These are phyloP conservation scores for Ormia ochracea DNA, from an alignment of 2,888 invertebrate species.

Conservation along the genomic window DNA sequence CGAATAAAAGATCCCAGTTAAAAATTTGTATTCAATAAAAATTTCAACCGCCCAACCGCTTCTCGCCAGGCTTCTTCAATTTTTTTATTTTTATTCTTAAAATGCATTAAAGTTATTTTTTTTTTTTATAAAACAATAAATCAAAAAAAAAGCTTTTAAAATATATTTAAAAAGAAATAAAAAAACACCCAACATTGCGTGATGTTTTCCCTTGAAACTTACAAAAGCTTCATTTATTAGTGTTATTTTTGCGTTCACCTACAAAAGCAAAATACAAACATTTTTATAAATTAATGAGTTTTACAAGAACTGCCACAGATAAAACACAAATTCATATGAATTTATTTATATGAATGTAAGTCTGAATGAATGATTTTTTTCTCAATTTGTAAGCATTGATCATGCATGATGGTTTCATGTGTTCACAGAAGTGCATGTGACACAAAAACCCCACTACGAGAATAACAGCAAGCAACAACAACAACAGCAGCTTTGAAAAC, in stretches of 20 bases:
- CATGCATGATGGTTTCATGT: slow-evolving; percentile 9
- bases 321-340: slow-evolving; percentile 41
- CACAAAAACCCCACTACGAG: slow-evolving; percentile 29
- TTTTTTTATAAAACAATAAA: slow-evolving; percentile 54
- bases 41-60: background rate
- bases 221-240: slow-evolving; percentile 36
- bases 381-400: background rate
- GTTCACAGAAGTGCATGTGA: slow-evolving; percentile 8
- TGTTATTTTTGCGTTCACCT: slow-evolving; percentile 4
- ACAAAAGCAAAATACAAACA: slow-evolving; percentile 4
- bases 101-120: slow-evolving; percentile 4
- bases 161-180: slow-evolving; percentile 25
- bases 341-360: background rate
- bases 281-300: slow-evolving; percentile 54
- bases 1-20: too few relatives aligned
- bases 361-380: too few relatives aligned
- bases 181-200: slow-evolving; percentile 28
- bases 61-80: background rate
- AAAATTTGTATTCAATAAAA: too few relatives aligned
- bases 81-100: background rate
- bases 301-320: slow-evolving; percentile 59
- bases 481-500: too few relatives aligned
- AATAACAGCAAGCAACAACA: slow-evolving; percentile 16
- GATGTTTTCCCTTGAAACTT: slow-evolving; percentile 37
- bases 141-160: slow-evolving; percentile 62